These are phyloP conservation scores for Notarius quadriscutis DNA, from an alignment of 2,113 vertebrate genomes.

Conservation along the genomic window DNA sequence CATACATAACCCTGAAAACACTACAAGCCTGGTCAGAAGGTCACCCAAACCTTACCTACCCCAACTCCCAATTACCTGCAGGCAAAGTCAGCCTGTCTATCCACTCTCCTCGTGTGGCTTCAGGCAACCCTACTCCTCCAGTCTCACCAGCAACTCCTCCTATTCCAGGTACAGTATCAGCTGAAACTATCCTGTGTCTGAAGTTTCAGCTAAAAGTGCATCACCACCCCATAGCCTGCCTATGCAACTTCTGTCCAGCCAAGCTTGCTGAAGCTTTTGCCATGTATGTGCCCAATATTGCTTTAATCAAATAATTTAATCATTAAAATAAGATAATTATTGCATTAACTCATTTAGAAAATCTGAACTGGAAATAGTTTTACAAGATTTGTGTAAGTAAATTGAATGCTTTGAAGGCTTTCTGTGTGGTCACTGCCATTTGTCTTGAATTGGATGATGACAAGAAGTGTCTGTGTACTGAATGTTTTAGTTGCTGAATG, in stretches of 20 bases:
- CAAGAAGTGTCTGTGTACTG: not conserved
- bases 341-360: too few relatives aligned
- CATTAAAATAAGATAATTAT: too few relatives aligned
- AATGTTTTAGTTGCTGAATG: not conserved
- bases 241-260: conserved; percentile 12
- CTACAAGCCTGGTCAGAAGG: not conserved
- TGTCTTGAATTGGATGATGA: not conserved
- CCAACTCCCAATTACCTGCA: conserved; percentile 81
- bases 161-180: conserved; percentile 93
- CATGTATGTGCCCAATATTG: not conserved
- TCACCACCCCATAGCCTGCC: not conserved
- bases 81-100: conserved; percentile 98
- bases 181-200: not conserved
- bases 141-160: conserved; percentile 87
- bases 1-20: not conserved
- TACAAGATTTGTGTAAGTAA: not conserved
- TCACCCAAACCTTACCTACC: conserved; percentile 51
- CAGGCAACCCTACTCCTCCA: conserved; percentile 90
- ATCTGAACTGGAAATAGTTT: not conserved
- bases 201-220: conserved; percentile 7
- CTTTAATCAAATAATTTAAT: conserved; percentile 1
- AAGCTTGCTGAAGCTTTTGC: conserved; percentile 37
- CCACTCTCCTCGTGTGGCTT: conserved; percentile 97
- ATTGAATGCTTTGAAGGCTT: not conserved
- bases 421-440: not conserved